phyloP scores from a whole-genome alignment of 2,888 invertebrate genomes.

The Diarsia dahlii region DNA sequence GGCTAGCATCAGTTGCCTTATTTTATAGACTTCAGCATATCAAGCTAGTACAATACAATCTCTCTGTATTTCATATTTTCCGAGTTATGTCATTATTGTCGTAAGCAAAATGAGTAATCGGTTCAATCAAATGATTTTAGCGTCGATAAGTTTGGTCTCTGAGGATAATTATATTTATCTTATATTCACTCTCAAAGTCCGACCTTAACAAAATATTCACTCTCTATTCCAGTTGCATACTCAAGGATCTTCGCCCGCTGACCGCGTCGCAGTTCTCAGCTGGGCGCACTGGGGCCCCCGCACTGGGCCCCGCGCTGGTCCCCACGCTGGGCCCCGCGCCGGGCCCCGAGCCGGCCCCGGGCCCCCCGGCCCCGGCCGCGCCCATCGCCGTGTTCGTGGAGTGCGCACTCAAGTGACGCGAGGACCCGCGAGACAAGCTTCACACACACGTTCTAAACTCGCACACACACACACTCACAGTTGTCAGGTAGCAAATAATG shows the following conservation, averaged over 20 bases:
- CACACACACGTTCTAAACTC: constrained; percentile 5
- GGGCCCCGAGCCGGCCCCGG: constrained; percentile 43
- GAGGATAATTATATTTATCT: too few relatives aligned
- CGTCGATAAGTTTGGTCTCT: background rate
- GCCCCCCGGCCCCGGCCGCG: constrained; percentile 41
- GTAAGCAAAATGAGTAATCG: constrained; percentile 73
- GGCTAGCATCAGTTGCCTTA: too few relatives aligned
- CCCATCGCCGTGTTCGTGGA: constrained; percentile 82
- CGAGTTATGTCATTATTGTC: too few relatives aligned
- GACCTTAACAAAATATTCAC: background rate
- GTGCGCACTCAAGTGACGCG: constrained; percentile 88
- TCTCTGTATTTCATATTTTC: too few relatives aligned
- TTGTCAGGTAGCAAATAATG: constrained; percentile 40
- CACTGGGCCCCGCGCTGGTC: constrained; percentile 56
- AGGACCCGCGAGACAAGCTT: constrained; percentile 11
- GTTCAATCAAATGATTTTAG: background rate
- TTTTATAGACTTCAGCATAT: too few relatives aligned
- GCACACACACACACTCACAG: constrained; percentile 19
- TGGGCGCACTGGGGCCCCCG: constrained; percentile 50
- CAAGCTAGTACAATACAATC: too few relatives aligned
- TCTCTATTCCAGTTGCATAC: constrained; percentile 79
- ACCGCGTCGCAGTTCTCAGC: constrained; percentile 88
- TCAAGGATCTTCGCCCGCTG: constrained; percentile 91
- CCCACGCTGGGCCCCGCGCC: constrained; percentile 36
- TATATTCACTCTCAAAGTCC: too few relatives aligned